These are phyloP conservation scores for Apostichopus californicus DNA, from an alignment of 35 echinoderm and acorn worm species.

Conservation along the genomic window DNA sequence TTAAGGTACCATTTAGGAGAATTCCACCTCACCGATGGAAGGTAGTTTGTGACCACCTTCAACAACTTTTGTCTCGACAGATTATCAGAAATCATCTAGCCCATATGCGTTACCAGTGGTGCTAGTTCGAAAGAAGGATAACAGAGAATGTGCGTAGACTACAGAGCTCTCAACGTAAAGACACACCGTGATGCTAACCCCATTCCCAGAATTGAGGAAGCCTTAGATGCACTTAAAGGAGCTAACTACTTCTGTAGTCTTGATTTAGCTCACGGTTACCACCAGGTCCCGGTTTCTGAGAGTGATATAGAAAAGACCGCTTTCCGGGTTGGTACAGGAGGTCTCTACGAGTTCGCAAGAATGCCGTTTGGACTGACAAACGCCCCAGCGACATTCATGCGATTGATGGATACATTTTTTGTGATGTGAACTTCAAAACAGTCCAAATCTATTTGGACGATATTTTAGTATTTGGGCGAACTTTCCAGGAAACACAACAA, in stretches of 20 bases:
- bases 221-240: constrained; percentile 3
- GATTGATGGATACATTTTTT: constrained; percentile 67
- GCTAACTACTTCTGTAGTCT: constrained; percentile 65
- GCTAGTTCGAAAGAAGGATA: constrained; percentile 1
- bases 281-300: constrained; percentile 48
- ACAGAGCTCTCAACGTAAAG: too few species aligned
- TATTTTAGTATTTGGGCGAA: constrained; percentile 65
- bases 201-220: too few species aligned
- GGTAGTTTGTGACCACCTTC: neutral
- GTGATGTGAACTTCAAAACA: constrained; percentile 61
- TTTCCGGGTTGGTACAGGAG: constrained; percentile 58
- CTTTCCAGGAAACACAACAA: constrained; percentile 60
- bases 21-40: constrained; percentile 38
- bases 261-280: constrained; percentile 52
- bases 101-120: constrained; percentile 33
- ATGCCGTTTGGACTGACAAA: constrained; percentile 68
- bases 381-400: constrained; percentile 67
- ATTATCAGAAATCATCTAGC: constrained; percentile 60
- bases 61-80: neutral
- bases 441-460: constrained; percentile 66
- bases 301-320: constrained; percentile 60
- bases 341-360: constrained; percentile 56
- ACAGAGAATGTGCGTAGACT: too few species aligned
- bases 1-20: constrained; percentile 13
- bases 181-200: too few species aligned